These are phyloP conservation scores for Xestia xanthographa DNA, from an alignment of 2,888 invertebrate genomes.

Conservation along the genomic window DNA sequence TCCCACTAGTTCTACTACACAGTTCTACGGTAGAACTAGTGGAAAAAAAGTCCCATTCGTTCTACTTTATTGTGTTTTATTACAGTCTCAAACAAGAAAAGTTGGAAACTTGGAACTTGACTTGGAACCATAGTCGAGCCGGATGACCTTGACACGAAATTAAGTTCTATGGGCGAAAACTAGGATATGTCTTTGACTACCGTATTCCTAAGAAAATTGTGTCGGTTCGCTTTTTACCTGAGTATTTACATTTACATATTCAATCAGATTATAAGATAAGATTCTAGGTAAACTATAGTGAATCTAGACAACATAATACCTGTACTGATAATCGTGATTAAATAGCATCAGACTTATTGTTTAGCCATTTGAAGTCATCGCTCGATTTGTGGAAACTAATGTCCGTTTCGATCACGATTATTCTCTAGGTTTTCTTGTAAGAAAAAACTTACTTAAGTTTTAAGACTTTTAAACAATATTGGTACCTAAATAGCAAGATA, in stretches of 20 bases:
- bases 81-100: too few species aligned
- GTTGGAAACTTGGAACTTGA: too few species aligned
- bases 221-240: background rate
- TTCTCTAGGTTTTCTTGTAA: background rate
- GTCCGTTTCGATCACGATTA: background rate
- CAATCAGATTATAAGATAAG: background rate
- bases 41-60: too few species aligned
- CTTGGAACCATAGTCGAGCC: background rate
- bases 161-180: background rate
- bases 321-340: slow-evolving; percentile 11
- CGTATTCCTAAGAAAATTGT: background rate
- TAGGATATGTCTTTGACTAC: background rate
- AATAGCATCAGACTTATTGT: background rate
- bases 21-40: too few species aligned
- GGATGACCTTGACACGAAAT: background rate
- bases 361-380: slow-evolving; percentile 8
- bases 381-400: slow-evolving; percentile 14
- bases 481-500: too few species aligned
- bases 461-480: background rate
- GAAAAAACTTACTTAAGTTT: background rate
- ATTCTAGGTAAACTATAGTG: background rate
- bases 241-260: background rate
- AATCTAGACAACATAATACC: slow-evolving; percentile 18
- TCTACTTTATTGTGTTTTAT: too few species aligned
- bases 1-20: too few species aligned